Evolutionary conservation across 2,888 invertebrate species (phyloP).

Genomic region (Drosophila anomelani): DNA sequence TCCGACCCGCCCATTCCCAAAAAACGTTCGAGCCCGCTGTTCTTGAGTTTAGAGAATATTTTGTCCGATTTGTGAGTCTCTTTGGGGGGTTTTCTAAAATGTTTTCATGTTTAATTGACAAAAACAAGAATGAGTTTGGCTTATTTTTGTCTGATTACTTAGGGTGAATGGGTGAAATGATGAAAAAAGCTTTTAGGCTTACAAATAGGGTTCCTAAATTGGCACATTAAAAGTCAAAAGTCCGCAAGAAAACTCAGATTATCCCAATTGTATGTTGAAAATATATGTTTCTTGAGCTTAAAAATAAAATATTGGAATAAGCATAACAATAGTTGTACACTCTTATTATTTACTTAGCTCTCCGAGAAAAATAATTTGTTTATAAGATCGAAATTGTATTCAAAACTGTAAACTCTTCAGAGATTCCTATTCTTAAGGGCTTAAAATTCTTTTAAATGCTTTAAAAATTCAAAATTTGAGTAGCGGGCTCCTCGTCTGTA

Average conservation of each 20-base stretch:
- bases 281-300: not conserved
- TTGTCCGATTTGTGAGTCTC: not conserved
- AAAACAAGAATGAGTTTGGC: not conserved
- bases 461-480: not conserved
- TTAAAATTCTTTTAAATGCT: no score
- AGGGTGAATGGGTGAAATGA: not conserved
- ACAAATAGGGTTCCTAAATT: not conserved
- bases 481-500: constrained; percentile 2
- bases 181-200: not conserved
- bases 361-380: no score
- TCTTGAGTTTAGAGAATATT: not conserved
- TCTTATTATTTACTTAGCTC: constrained; percentile 1
- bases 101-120: not conserved
- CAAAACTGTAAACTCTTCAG: no score
- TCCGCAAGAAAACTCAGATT: not conserved
- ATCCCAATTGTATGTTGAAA: not conserved
- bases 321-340: not conserved
- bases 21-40: not conserved
- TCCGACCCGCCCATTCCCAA: not conserved
- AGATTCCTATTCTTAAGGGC: no score
- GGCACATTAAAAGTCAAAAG: not conserved
- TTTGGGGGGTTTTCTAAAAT: not conserved
- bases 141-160: not conserved
- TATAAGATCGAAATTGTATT: not conserved
- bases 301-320: not conserved